phyloP scores from a whole-genome alignment of 2,888 invertebrate species.

The Scrobipalpa costella region DNA sequence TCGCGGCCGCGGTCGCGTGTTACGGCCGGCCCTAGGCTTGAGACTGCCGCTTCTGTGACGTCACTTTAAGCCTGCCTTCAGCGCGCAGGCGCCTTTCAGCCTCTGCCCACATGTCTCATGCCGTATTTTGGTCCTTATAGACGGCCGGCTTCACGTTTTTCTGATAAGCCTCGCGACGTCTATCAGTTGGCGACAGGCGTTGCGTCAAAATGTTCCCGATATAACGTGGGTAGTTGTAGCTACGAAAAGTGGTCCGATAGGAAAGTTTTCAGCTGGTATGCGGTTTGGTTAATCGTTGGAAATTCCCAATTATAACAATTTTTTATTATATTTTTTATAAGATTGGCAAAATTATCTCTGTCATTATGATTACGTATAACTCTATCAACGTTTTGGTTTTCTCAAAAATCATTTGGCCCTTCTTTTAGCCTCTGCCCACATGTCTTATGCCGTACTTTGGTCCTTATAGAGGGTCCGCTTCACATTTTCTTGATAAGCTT shows the following conservation, averaged over 20 bases:
- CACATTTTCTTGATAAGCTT: conserved; percentile 19
- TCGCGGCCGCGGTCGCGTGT: conserved; percentile 51
- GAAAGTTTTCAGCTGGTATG: background rate
- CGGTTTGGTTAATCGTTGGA: background rate
- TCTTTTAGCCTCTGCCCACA: conserved; percentile 30
- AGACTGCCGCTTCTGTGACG: conserved; percentile 56
- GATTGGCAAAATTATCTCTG: too few relatives aligned
- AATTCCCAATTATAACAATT: too few relatives aligned
- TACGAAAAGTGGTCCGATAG: background rate
- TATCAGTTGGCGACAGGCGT: conserved; percentile 19
- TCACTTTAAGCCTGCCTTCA: conserved; percentile 41
- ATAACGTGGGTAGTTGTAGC: background rate
- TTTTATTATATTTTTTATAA: too few relatives aligned
- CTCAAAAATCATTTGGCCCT: too few relatives aligned
- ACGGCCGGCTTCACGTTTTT: conserved; percentile 20
- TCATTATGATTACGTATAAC: too few relatives aligned
- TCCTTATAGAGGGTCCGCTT: conserved; percentile 20
- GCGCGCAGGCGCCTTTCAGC: conserved; percentile 38
- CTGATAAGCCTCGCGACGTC: conserved; percentile 17
- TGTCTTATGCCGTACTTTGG: conserved; percentile 13
- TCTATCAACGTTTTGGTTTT: too few relatives aligned
- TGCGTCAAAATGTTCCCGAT: conserved; percentile 18
- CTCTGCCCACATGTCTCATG: conserved; percentile 36
- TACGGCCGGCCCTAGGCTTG: conserved; percentile 50
- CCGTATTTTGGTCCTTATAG: conserved; percentile 20